Conservation (phyloP, 2,888 invertebrate genomes). For the Volucella inflata region DNA sequence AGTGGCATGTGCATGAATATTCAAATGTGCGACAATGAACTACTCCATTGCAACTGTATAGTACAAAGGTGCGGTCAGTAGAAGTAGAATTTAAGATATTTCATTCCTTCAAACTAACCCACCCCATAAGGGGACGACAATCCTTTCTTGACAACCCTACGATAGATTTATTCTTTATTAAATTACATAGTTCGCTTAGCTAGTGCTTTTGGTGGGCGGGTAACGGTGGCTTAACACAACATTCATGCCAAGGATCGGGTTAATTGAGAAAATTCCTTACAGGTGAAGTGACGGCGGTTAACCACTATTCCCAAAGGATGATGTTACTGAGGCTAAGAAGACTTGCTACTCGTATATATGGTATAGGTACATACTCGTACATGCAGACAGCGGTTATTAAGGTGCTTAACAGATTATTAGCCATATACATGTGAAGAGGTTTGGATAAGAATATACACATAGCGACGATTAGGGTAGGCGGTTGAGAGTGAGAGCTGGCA, state of each 20-base stretch:
- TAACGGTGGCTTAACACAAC: slow-evolving; percentile 34
- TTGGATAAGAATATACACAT: too few relatives aligned
- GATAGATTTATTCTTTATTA: slow-evolving; percentile 60
- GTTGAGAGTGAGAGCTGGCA: neutral
- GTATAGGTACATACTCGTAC: too few relatives aligned
- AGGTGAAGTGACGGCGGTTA: slow-evolving; percentile 55
- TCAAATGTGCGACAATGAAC: slow-evolving; percentile 31
- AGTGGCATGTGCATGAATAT: slow-evolving; percentile 56
- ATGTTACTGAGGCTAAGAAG: slow-evolving; percentile 15
- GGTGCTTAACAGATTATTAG: slow-evolving; percentile 73
- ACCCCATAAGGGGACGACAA: too few relatives aligned
- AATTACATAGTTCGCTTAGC: slow-evolving; percentile 33
- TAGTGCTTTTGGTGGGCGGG: neutral
- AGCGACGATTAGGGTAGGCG: too few relatives aligned
- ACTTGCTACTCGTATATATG: slow-evolving; percentile 7
- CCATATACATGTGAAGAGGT: slow-evolving; percentile 22
- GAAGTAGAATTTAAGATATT: slow-evolving; percentile 13
- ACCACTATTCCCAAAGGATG: slow-evolving; percentile 26
- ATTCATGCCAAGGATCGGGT: slow-evolving; percentile 58
- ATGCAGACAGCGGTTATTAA: slow-evolving; percentile 68
- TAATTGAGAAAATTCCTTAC: slow-evolving; percentile 67
- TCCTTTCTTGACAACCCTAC: slow-evolving; percentile 34
- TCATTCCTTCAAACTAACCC: neutral
- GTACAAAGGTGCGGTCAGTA: slow-evolving; percentile 62
- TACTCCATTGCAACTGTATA: slow-evolving; percentile 20